These are phyloP conservation scores for Prochilodus magdalenae DNA, from an alignment of 2,113 vertebrate genomes.

Conservation along the genomic window DNA sequence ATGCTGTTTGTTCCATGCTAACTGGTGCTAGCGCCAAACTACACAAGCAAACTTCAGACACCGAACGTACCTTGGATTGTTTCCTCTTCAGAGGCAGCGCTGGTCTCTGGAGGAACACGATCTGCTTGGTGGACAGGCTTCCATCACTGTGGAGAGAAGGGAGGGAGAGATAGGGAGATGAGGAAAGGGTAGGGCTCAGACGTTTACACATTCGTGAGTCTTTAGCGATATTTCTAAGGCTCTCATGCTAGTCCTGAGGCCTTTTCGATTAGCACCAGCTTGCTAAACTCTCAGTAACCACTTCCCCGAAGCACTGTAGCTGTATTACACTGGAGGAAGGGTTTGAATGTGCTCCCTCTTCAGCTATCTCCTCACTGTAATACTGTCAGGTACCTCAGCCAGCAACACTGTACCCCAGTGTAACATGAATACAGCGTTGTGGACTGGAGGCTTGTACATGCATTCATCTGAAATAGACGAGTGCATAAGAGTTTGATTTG, in stretches of 20 bases:
- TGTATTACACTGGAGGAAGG: background rate
- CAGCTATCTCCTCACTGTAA: background rate
- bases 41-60: too few relatives aligned
- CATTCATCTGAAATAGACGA: too few relatives aligned
- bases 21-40: too few relatives aligned
- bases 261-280: background rate
- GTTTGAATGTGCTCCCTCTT: background rate
- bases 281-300: background rate
- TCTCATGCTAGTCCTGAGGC: background rate
- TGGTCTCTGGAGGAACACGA: constrained; percentile 97
- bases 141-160: constrained; percentile 84
- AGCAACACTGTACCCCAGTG: background rate
- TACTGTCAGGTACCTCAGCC: background rate
- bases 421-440: background rate
- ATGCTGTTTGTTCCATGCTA: too few relatives aligned
- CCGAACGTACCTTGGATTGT: constrained; percentile 87
- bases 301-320: background rate
- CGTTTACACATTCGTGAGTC: background rate
- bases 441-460: too few relatives aligned
- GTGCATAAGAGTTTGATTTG: too few relatives aligned
- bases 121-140: constrained; percentile 94
- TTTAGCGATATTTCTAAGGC: background rate
- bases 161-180: constrained; percentile 9
- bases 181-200: background rate
- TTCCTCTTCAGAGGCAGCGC: constrained; percentile 90